Conservation (phyloP, 2,888 invertebrate genomes). For the Diaperis boleti region DNA sequence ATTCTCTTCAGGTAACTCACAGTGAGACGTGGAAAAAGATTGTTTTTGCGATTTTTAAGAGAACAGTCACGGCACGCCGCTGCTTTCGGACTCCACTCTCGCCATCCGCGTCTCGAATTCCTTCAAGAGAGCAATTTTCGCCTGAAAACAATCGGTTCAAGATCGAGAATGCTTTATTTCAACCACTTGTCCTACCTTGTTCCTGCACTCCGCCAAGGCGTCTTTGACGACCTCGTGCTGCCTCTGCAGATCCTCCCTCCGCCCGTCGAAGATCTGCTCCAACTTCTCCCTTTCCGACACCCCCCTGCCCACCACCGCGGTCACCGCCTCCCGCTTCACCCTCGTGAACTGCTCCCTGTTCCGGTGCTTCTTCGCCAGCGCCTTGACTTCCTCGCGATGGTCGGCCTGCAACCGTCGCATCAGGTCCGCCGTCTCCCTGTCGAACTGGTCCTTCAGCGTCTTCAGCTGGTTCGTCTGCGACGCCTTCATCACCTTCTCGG, state of each 20-base stretch:
- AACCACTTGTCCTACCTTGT: constrained; percentile 67
- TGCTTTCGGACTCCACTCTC: constrained; percentile 61
- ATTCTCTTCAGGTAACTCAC: constrained; percentile 38
- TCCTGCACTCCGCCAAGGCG: constrained; percentile 75
- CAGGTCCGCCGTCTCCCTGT: constrained; percentile 79
- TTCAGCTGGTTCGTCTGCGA: constrained; percentile 88
- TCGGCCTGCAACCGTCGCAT: constrained; percentile 86
- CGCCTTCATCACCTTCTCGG: constrained; percentile 83
- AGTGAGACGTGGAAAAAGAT: constrained; percentile 37
- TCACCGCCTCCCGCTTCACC: constrained; percentile 86
- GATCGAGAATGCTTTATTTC: not conserved
- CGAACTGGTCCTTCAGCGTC: constrained; percentile 76
- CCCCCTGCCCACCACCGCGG: constrained; percentile 87
- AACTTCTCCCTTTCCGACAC: constrained; percentile 89
- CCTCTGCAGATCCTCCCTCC: constrained; percentile 80
- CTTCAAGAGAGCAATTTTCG: constrained; percentile 61
- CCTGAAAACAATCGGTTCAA: constrained; percentile 50
- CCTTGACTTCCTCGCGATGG: constrained; percentile 89
- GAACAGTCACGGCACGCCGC: constrained; percentile 48
- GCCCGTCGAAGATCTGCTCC: constrained; percentile 81
- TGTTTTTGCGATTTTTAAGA: constrained; percentile 32
- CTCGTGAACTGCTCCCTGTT: constrained; percentile 92
- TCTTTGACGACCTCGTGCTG: constrained; percentile 83
- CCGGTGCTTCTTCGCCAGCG: constrained; percentile 85
- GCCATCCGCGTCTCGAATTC: constrained; percentile 65